These are phyloP conservation scores for Spialia ferax DNA, from an alignment of 2,888 invertebrate species.

Conservation along the genomic window DNA sequence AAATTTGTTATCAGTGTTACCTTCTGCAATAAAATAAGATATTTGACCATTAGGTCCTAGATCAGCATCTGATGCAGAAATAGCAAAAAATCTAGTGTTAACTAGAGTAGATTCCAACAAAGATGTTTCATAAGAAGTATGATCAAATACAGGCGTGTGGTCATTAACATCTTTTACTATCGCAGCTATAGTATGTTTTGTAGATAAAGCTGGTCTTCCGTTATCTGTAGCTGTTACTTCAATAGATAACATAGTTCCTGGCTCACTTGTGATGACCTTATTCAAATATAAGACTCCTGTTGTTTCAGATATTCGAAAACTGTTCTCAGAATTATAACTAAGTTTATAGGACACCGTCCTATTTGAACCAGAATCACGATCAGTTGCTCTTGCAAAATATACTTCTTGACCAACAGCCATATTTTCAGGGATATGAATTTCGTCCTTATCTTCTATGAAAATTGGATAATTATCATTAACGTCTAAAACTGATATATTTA, in stretches of 20 bases:
- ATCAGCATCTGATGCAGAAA: slow-evolving; percentile 96
- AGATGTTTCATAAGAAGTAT: slow-evolving; percentile 97
- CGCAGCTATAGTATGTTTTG: slow-evolving; percentile 91
- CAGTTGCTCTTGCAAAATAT: slow-evolving; percentile 94
- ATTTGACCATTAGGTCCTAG: slow-evolving; percentile 93
- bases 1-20: slow-evolving; percentile 94
- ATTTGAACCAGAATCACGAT: slow-evolving; percentile 96
- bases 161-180: slow-evolving; percentile 96
- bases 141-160: slow-evolving; percentile 97
- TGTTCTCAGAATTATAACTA: slow-evolving; percentile 92
- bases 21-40: slow-evolving; percentile 94
- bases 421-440: slow-evolving; percentile 94
- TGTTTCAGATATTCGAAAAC: slow-evolving; percentile 94
- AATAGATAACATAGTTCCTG: slow-evolving; percentile 89
- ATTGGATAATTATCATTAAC: slow-evolving; percentile 97
- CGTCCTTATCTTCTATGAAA: slow-evolving; percentile 93
- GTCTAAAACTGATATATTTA: slow-evolving; percentile 94
- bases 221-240: slow-evolving; percentile 96
- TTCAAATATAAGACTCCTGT: slow-evolving; percentile 96
- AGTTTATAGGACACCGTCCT: slow-evolving; percentile 94
- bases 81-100: slow-evolving; percentile 95
- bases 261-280: slow-evolving; percentile 91
- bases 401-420: slow-evolving; percentile 98
- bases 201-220: slow-evolving; percentile 91
- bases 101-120: slow-evolving; percentile 96